phyloP scores from a whole-genome alignment of 2,888 invertebrate species.

The Cryptocephalus moraei region DNA sequence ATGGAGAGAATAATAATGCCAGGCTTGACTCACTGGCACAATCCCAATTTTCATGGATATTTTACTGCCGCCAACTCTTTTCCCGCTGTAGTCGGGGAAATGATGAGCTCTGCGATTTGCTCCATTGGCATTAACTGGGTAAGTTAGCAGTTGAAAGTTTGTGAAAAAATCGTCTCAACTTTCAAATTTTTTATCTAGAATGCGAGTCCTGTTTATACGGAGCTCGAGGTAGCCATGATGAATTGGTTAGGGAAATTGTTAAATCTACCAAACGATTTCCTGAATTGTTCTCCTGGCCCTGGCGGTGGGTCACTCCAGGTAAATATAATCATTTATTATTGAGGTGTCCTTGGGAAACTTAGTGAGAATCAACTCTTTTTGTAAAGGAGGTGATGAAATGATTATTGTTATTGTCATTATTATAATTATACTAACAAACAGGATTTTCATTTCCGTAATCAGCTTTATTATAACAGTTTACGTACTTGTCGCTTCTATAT shows the following conservation, averaged over 20 bases:
- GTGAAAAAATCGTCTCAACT: not conserved
- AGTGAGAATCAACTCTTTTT: too few relatives aligned
- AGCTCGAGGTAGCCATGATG: conserved; percentile 82
- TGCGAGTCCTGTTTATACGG: conserved; percentile 62
- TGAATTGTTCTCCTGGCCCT: conserved; percentile 62
- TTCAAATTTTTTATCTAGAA: not conserved
- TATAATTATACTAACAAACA: conserved; percentile 9
- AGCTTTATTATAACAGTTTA: too few relatives aligned
- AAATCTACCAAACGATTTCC: conserved; percentile 68
- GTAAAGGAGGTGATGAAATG: too few relatives aligned
- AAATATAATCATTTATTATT: too few relatives aligned
- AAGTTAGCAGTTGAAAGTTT: not conserved
- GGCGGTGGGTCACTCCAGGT: conserved; percentile 36
- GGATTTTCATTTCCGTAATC: too few relatives aligned
- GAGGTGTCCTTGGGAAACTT: too few relatives aligned
- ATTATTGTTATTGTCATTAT: too few relatives aligned
- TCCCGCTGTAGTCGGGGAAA: conserved; percentile 7
- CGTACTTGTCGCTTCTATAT: too few relatives aligned
- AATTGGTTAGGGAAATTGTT: conserved; percentile 86
- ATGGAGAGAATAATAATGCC: conserved; percentile 76
- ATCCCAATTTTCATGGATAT: conserved; percentile 6
- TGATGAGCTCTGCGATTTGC: conserved; percentile 4
- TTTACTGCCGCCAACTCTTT: conserved; percentile 5
- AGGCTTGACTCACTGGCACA: conserved; percentile 46
- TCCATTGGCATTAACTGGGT: conserved; percentile 7